A percentile compares a stretch with the other conserved stretches of the same genome.
phyloP scores from a whole-genome alignment of 53 echinoderm and acorn worm species.

The Stichopus horrens region DNA sequence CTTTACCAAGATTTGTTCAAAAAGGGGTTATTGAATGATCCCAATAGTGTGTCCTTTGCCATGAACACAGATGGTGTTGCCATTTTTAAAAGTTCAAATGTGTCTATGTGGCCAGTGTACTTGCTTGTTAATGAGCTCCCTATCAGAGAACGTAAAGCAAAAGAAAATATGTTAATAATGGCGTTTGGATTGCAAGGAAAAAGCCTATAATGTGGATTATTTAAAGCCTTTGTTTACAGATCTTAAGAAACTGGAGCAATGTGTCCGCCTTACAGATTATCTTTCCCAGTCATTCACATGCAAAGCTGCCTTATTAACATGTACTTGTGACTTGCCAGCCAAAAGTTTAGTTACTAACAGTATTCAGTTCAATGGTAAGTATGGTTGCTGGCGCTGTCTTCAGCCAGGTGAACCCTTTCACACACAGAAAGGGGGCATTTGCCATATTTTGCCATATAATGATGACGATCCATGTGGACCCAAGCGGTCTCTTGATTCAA shows the following conservation, averaged over 20 bases:
- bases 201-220: conserved; percentile 59
- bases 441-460: conserved; percentile 48
- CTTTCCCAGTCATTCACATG: conserved; percentile 17
- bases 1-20: conserved; percentile 33
- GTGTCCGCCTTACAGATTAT: conserved; percentile 22
- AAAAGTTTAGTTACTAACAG: conserved; percentile 48
- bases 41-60: conserved; percentile 50
- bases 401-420: conserved; percentile 43
- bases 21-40: conserved; percentile 44
- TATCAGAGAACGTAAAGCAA: conserved; percentile 25
- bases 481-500: neutral
- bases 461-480: conserved; percentile 47
- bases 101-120: conserved; percentile 62
- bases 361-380: conserved; percentile 56
- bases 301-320: conserved; percentile 42
- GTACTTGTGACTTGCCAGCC: conserved; percentile 59
- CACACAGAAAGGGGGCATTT: conserved; percentile 53
- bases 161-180: conserved; percentile 46
- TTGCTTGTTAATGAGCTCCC: conserved; percentile 55
- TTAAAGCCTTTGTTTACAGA: conserved; percentile 46
- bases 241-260: conserved; percentile 32
- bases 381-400: conserved; percentile 53
- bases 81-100: conserved; percentile 50
- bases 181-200: conserved; percentile 40
- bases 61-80: conserved; percentile 58